Evolutionary conservation across 2,113 vertebrate species (phyloP).

Genomic region (Bos javanicus): DNA sequence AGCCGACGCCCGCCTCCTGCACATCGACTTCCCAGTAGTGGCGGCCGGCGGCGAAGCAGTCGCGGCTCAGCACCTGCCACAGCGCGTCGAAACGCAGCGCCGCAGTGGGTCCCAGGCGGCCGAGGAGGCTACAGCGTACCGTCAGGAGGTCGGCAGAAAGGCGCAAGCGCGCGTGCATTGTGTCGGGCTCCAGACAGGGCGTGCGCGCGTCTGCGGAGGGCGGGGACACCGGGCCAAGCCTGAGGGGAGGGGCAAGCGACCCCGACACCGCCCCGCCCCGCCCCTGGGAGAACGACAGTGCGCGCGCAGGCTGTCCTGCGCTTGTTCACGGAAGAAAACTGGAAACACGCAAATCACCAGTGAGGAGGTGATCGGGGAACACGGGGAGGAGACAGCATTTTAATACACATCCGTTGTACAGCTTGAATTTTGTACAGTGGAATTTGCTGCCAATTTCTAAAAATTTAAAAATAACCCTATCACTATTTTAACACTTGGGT

Average conservation of each 20-base stretch:
- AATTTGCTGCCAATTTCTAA: not conserved
- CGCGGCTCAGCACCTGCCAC: slow-evolving; percentile 81
- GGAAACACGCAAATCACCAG: accelerated
- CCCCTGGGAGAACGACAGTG: accelerated
- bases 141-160: slow-evolving; percentile 71
- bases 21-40: slow-evolving; percentile 86
- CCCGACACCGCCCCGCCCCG: too few relatives aligned
- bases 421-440: not conserved
- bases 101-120: slow-evolving; percentile 57
- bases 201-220: slow-evolving; percentile 79
- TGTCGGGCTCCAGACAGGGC: slow-evolving; percentile 77
- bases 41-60: slow-evolving; percentile 80
- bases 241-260: not conserved
- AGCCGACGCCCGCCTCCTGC: slow-evolving; percentile 75
- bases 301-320: accelerated
- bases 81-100: slow-evolving; percentile 77
- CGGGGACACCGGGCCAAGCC: not conserved
- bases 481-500: not conserved
- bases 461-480: not conserved
- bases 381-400: not conserved
- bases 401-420: too few relatives aligned
- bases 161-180: slow-evolving; percentile 78
- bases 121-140: slow-evolving; percentile 69
- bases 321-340: accelerated
- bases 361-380: not conserved